Conservation (phyloP, 2,888 invertebrate genomes). For the Fabriciana adippe region DNA sequence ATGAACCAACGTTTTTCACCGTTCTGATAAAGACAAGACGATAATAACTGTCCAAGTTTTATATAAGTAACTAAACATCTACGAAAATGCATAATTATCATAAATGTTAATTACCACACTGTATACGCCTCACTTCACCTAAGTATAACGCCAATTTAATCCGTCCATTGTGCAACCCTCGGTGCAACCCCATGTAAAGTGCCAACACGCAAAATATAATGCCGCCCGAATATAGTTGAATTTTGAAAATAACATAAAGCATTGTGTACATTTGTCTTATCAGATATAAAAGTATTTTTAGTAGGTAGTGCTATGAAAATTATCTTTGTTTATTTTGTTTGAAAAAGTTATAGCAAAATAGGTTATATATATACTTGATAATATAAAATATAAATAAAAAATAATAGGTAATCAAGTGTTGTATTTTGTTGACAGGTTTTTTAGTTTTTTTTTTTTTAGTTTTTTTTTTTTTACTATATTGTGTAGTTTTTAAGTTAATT, state of each 20-base stretch:
- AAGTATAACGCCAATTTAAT: slow-evolving; percentile 74
- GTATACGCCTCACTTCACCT: slow-evolving; percentile 39
- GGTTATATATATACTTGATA: too few species aligned
- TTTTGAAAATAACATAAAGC: slow-evolving; percentile 29
- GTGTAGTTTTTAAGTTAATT: too few species aligned
- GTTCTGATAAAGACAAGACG: too few species aligned
- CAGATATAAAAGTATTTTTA: background rate
- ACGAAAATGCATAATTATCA: slow-evolving; percentile 10
- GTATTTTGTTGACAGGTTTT: too few species aligned
- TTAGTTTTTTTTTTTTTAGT: too few species aligned
- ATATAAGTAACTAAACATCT: slow-evolving; percentile 9
- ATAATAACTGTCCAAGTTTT: background rate
- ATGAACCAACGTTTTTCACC: too few species aligned
- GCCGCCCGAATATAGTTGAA: slow-evolving; percentile 73
- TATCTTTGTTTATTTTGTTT: background rate
- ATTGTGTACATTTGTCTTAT: background rate
- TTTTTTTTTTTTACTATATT: too few species aligned
- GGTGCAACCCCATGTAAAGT: slow-evolving; percentile 51
- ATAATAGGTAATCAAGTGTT: too few species aligned
- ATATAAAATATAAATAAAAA: too few species aligned
- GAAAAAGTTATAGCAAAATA: too few species aligned
- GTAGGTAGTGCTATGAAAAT: background rate
- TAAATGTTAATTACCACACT: slow-evolving; percentile 15
- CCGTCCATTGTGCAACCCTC: slow-evolving; percentile 67
- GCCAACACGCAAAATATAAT: slow-evolving; percentile 73